These are phyloP conservation scores for Ormyrus rosae DNA, from an alignment of 2,888 invertebrate species.

Conservation along the genomic window DNA sequence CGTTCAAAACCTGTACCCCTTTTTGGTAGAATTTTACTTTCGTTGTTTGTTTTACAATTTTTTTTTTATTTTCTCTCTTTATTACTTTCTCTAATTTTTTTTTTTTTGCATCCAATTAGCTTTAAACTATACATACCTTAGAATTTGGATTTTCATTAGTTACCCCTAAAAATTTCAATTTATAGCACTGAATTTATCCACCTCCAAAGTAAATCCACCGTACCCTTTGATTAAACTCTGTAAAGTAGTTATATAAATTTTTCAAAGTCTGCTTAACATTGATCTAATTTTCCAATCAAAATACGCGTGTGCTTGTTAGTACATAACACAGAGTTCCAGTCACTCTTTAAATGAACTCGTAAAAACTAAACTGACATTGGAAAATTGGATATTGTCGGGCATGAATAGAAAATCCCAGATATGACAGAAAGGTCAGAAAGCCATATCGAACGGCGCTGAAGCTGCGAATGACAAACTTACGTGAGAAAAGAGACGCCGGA, in stretches of 20 bases:
- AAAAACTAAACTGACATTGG: background rate
- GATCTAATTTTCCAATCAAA: background rate
- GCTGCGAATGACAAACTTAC: conserved; percentile 38
- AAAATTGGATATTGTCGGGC: conserved; percentile 23
- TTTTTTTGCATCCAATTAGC: background rate
- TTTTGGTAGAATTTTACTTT: conserved; percentile 12
- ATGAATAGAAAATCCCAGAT: conserved; percentile 15
- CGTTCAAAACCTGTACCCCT: conserved; percentile 24
- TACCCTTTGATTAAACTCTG: background rate
- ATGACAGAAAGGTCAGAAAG: conserved; percentile 30
- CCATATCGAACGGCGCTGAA: conserved; percentile 39
- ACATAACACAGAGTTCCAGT: background rate
- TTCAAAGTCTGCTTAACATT: background rate
- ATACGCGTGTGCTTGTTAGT: background rate
- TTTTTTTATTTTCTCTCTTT: background rate
- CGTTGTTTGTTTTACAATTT: conserved; percentile 22
- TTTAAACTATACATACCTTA: conserved; percentile 9
- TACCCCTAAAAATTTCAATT: conserved; percentile 3
- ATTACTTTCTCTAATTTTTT: conserved; percentile 1
- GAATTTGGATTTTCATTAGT: conserved; percentile 37
- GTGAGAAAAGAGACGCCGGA: conserved; percentile 30
- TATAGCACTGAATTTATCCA: background rate
- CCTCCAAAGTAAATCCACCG: background rate
- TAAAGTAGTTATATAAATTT: conserved; percentile 7
- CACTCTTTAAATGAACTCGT: background rate